Evolutionary conservation across 2,888 invertebrate genomes (phyloP), one percentile per base, ranked within the genome.

Genomic region (Cheilosia pagana): DNA sequence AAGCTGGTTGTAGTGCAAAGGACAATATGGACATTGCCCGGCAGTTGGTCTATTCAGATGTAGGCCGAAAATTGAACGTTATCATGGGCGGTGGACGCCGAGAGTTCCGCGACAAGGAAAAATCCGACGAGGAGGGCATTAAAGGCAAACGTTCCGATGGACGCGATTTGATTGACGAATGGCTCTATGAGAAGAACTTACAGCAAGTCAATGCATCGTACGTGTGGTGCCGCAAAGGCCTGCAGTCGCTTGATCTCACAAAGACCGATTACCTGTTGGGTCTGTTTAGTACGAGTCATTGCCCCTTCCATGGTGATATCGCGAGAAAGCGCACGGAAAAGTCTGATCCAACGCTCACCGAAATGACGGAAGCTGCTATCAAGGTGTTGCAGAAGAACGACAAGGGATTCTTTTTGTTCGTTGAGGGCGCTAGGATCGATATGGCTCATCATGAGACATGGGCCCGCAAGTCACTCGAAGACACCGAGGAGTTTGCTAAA

Each of bases 401-500:
- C 0, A 93, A 94, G 0, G 97, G 97, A 28, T 97, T 93, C 90
- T 95, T 96, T 88, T 91, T 97, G 12, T 94, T 96, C 87, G 95
- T 96, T 12, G 95, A 95, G 92, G 94, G 94, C 77, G 94, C 95
- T 0, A 88, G 89, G 28, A 92, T 92, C 43, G 92, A 92, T 68
- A 90, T 91, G 90, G 94, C 93, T 86, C 94, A 95, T 72, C 95
- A 98, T 88, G 94, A 93, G 2, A 95, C 93, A 0, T 93, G 92
- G 88, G 95, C 95, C 0, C 93, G 93, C 10, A 94, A 94, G 76
- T 95, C 98, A 0, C 91, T 98, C 0, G 95, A 96, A 87, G 98
- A 98, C 90, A 96, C 96, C 0, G 93, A 95, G 0, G 96, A 96
- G 88, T 94, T 97, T 70, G 95, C 95, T 25, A 94, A 94, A 53